Conservation (phyloP, 2,113 vertebrate genomes). For the Forbesichthys papilliferus region DNA sequence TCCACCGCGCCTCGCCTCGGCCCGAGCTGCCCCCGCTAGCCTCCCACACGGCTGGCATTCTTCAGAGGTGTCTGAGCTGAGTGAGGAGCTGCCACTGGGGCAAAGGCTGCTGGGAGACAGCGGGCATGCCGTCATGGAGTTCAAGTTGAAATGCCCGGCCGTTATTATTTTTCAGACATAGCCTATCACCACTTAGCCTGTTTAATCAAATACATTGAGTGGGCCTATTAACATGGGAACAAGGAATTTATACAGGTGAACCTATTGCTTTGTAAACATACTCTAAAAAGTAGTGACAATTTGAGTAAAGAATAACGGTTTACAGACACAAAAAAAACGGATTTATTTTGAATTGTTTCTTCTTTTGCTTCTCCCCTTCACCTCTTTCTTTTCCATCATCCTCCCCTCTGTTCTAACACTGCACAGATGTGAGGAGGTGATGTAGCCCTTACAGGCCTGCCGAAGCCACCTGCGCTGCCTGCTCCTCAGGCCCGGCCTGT, state of each 20-base stretch:
- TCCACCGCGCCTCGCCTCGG: constrained; percentile 29
- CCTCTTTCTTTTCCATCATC: constrained; percentile 13
- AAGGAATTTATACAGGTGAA: too few relatives aligned
- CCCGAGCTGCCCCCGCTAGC: constrained; percentile 17
- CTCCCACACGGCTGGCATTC: constrained; percentile 55
- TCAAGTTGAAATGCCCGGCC: background rate
- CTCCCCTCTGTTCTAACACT: constrained; percentile 31
- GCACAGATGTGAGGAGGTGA: constrained; percentile 53
- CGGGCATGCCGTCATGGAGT: constrained; percentile 32
- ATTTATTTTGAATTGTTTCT: background rate
- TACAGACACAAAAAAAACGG: too few relatives aligned
- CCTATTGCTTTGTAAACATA: background rate
- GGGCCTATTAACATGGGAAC: too few relatives aligned
- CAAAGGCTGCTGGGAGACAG: constrained; percentile 16
- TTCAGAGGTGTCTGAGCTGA: constrained; percentile 57
- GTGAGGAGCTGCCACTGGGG: constrained; percentile 28
- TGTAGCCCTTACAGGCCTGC: constrained; percentile 24
- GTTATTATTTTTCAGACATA: too few relatives aligned
- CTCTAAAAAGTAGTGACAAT: too few relatives aligned
- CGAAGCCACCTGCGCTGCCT: constrained; percentile 55
- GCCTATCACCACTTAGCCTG: too few relatives aligned
- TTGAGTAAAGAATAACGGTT: background rate
- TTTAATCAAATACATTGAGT: too few relatives aligned
- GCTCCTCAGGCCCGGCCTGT: constrained; percentile 56
- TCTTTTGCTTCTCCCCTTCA: background rate